These are phyloP conservation scores for Epirrhoe tristata DNA, from an alignment of 2,888 invertebrate genomes.

Conservation along the genomic window DNA sequence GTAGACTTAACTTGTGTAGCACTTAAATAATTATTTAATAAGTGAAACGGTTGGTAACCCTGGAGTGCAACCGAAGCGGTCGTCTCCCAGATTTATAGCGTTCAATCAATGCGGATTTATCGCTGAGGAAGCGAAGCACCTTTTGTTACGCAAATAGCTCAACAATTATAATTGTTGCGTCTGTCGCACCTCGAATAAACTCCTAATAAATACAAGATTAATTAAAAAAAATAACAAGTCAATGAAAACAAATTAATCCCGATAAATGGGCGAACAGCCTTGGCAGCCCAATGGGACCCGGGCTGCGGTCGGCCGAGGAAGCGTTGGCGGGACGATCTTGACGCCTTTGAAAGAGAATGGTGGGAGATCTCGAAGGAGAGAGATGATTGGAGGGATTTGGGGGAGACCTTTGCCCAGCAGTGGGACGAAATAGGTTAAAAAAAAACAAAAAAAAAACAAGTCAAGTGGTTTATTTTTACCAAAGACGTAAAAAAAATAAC, in stretches of 20 bases:
- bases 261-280: no score
- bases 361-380: no score
- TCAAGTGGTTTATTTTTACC: background rate
- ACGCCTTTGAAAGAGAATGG: no score
- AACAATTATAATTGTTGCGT: constrained; percentile 72
- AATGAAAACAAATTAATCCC: no score
- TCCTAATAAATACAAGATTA: constrained; percentile 48
- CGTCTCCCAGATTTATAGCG: constrained; percentile 79
- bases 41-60: constrained; percentile 50
- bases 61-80: constrained; percentile 62
- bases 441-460: background rate
- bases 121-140: constrained; percentile 75
- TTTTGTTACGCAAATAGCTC: constrained; percentile 76
- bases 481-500: no score
- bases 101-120: constrained; percentile 86
- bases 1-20: no score
- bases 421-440: no score
- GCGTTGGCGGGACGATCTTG: no score
- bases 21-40: background rate
- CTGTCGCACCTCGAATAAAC: constrained; percentile 48
- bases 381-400: no score
- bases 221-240: constrained; percentile 7
- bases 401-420: no score
- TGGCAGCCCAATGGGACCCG: no score
- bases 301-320: no score